Base-by-base conservation (phyloP, 2,113 vertebrate species). In the Scytalopus superciliaris region DNA sequence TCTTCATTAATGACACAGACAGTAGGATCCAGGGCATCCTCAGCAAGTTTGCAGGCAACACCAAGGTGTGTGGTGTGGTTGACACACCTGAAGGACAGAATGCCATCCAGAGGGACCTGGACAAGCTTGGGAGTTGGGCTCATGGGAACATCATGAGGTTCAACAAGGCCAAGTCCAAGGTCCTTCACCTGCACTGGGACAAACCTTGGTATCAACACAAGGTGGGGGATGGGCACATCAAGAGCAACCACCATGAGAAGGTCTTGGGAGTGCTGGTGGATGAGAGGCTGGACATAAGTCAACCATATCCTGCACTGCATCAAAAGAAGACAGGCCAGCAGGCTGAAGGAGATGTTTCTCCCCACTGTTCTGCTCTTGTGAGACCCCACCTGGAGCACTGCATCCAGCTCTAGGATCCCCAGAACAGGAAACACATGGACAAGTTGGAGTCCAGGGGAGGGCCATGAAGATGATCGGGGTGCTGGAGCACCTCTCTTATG, bases 41-140 rank as follows among this genome's bases (percentile, higher is more conserved):
- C 33, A 33, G 39, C 27, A 63, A 18, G 27, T 40, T 3, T 53
- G 13, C 57, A 63, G 39, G 10, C 30, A 28, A 2, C 47, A 53
- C 27, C 47, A 45, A 22, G 27, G 27, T 23, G 14, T 45, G 10
- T 18, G 27, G 28, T 63, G 47, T 33, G 44, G 10, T 13, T 44
- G 33, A 27, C 10, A 45, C 12, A 22, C 22, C 40, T 33, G 59
- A 39, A 30, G 40, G 49, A 33, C 0, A 0, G 23, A 11, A 39
- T 64, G 28, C 23, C 23, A 74, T n/a, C 40, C 59, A 64, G 69
- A 63, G 33, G 45, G 25, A 45, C 13, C 47, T 37, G 39, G 4
- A 12, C 11, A 47, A 28, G n/a, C 33, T 23, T 64, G 40, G 33
- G 27, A 35, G 23, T 12, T 23, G n/a, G 18, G 23, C 45, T 9